These are phyloP conservation scores for Euglossa dilemma DNA, from an alignment of 1,140 invertebrate species.

Conservation along the genomic window DNA sequence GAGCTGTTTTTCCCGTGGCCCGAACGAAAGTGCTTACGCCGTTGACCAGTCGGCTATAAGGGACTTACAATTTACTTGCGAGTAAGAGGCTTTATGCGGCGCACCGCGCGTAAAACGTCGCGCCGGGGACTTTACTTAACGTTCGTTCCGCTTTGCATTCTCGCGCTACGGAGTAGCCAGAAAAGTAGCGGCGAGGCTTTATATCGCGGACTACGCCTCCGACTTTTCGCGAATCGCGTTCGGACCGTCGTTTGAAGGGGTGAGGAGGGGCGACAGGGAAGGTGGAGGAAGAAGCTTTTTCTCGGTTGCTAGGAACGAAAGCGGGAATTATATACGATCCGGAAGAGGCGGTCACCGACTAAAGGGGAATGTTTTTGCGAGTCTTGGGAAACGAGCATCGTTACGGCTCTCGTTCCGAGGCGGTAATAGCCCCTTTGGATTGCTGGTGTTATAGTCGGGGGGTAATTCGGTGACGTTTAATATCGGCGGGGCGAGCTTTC, in stretches of 20 bases:
- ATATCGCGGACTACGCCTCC: slow-evolving; percentile 48
- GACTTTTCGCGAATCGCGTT: slow-evolving; percentile 28
- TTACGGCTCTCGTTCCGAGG: neutral
- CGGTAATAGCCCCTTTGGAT: neutral
- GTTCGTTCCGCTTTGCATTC: slow-evolving; percentile 65
- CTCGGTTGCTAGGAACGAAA: neutral
- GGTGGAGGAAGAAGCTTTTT: neutral
- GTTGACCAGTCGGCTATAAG: slow-evolving; percentile 71
- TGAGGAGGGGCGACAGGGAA: no score
- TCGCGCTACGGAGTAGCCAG: neutral
- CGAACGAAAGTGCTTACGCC: slow-evolving; percentile 69
- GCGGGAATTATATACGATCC: slow-evolving; percentile 27
- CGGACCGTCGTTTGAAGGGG: neutral
- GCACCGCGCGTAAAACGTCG: slow-evolving; percentile 67
- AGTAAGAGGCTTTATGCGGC: slow-evolving; percentile 71
- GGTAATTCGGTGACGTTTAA: slow-evolving; percentile 2
- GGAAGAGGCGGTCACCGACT: slow-evolving; percentile 24
- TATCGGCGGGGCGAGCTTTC: neutral
- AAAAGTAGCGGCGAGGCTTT: slow-evolving; percentile 48
- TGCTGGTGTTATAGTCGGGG: neutral
- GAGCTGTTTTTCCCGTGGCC: slow-evolving; percentile 62
- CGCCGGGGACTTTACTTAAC: slow-evolving; percentile 64
- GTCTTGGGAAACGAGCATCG: slow-evolving; percentile 29
- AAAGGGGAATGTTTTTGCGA: neutral
- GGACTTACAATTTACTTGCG: slow-evolving; percentile 74